Conservation (phyloP, 2,113 vertebrate genomes). For the Diphyllodes magnificus region DNA sequence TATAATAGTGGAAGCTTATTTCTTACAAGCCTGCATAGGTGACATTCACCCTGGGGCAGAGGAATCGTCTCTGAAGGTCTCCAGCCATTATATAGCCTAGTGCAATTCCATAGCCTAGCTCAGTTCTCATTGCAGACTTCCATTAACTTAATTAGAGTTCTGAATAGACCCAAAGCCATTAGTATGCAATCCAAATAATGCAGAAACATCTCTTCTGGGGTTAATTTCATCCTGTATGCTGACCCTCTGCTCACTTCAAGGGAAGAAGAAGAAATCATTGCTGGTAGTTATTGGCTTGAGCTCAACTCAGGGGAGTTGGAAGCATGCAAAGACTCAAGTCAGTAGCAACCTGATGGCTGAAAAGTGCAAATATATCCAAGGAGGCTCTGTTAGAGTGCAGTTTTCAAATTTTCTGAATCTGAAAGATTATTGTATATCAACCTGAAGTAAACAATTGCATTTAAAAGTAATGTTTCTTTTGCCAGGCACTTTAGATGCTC, state of each 20-base stretch:
- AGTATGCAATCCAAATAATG: conserved; percentile 30
- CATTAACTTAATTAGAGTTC: conserved; percentile 34
- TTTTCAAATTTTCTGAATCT: neutral
- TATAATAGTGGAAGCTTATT: conserved; percentile 29
- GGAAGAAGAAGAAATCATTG: conserved; percentile 18
- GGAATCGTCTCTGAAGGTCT: conserved; percentile 19
- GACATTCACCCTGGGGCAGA: conserved; percentile 35
- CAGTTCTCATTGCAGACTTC: neutral
- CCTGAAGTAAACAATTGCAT: neutral
- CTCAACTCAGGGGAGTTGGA: conserved; percentile 15
- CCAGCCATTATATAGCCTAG: conserved; percentile 1
- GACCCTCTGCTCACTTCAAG: conserved; percentile 27
- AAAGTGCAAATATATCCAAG: neutral
- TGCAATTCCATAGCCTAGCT: neutral
- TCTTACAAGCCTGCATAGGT: conserved; percentile 48
- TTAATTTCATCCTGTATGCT: conserved; percentile 44
- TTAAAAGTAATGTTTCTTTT: neutral
- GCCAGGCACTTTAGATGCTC: neutral
- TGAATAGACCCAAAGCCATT: conserved; percentile 53
- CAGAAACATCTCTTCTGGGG: conserved; percentile 4
- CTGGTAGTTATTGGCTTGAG: conserved; percentile 26
- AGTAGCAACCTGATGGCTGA: neutral
- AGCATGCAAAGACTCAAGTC: neutral
- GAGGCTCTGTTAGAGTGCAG: neutral
- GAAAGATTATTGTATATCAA: neutral